Conservation (phyloP, 2,797 vertebrate species). For the Tadarida brasiliensis region DNA sequence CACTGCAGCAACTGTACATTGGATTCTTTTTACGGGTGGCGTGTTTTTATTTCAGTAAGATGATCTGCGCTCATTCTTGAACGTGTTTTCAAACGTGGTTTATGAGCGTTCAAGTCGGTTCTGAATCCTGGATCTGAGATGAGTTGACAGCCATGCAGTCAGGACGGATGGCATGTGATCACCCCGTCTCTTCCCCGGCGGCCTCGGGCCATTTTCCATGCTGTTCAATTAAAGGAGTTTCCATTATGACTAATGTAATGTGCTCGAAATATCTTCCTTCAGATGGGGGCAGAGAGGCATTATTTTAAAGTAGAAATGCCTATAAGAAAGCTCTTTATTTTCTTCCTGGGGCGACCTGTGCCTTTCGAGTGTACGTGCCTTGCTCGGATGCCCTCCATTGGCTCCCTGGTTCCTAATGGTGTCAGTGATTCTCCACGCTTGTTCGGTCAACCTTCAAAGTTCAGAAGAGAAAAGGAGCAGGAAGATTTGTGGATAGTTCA, state of each 20-base stretch:
- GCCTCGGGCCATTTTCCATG: slow-evolving; percentile 87
- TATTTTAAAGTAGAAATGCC: slow-evolving; percentile 67
- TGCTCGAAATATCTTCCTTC: slow-evolving; percentile 61
- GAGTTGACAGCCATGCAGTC: slow-evolving; percentile 40
- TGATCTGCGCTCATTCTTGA: not conserved
- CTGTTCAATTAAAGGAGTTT: slow-evolving; percentile 82
- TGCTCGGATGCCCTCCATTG: not conserved
- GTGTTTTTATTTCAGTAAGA: not conserved
- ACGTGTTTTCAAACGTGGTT: not conserved
- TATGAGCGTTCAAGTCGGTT: not conserved
- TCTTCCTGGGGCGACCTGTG: not conserved
- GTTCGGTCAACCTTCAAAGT: not conserved
- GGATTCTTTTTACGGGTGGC: not conserved
- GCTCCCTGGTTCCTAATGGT: not conserved
- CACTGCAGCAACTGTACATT: not conserved
- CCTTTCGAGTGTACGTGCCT: not conserved
- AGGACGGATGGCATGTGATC: slow-evolving; percentile 67
- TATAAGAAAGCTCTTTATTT: slow-evolving; percentile 20
- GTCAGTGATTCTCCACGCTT: not conserved
- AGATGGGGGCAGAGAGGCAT: not conserved
- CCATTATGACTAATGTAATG: slow-evolving; percentile 77
- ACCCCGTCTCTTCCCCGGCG: slow-evolving; percentile 48
- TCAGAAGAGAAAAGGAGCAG: not conserved
- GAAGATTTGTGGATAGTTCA: not conserved
- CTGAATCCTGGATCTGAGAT: slow-evolving; percentile 73